A percentile compares a stretch with the other conserved stretches of the same genome.
These are phyloP conservation scores for Halcyon leucocephala DNA, from an alignment of 2,797 vertebrate species.

Conservation along the genomic window DNA sequence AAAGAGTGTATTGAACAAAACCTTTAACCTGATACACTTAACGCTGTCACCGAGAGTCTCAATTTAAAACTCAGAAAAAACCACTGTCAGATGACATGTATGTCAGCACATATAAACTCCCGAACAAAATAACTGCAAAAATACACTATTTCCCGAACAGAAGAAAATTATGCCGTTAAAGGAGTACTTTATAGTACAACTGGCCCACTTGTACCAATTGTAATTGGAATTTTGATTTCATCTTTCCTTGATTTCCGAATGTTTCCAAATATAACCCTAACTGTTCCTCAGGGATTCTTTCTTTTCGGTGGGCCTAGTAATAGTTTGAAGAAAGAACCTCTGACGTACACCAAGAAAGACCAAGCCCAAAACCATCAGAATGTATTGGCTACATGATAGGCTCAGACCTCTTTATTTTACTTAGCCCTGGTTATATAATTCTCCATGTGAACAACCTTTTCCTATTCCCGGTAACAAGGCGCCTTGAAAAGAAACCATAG, in stretches of 20 bases:
- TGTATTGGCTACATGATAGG: background rate
- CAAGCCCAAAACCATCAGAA: background rate
- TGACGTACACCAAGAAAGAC: background rate
- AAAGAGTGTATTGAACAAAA: background rate
- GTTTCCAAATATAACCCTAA: background rate
- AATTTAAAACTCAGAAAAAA: background rate
- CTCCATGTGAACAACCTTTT: background rate
- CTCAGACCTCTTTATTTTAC: background rate
- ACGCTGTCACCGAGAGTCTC: background rate
- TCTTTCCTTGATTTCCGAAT: background rate
- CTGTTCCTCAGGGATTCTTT: background rate
- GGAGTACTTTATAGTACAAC: background rate
- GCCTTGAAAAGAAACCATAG: background rate
- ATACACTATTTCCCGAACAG: background rate
- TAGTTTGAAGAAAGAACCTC: background rate
- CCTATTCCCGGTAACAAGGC: background rate
- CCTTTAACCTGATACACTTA: background rate
- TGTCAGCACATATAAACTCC: background rate
- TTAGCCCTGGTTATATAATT: background rate
- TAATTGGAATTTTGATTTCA: background rate
- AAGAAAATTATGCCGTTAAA: background rate
- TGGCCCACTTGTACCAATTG: background rate
- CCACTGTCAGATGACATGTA: background rate
- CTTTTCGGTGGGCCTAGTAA: background rate
- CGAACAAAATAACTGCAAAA: constrained; percentile 3